Percentiles rank a stretch among this genome's conserved stretches.
Conservation (phyloP, 2,113 vertebrate genomes). For the Circaetus gallicus region DNA sequence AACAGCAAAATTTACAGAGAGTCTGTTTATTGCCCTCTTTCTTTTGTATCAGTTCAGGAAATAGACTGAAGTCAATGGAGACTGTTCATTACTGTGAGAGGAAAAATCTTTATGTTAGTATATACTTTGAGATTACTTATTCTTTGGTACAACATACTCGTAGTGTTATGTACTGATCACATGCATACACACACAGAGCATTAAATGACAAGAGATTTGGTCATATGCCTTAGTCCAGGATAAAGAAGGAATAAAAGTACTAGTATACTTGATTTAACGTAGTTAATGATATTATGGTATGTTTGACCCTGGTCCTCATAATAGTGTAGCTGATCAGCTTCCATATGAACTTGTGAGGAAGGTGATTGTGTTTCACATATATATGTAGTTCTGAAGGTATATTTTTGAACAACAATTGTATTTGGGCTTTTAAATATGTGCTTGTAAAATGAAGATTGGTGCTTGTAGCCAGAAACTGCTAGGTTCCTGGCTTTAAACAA, state of each 20-base stretch:
- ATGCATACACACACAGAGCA: background rate
- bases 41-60: background rate
- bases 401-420: background rate
- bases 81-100: background rate
- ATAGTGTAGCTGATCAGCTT: background rate
- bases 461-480: background rate
- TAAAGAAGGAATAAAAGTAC: background rate
- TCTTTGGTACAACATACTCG: background rate
- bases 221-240: background rate
- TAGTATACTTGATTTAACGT: background rate
- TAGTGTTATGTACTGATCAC: background rate
- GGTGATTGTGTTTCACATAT: background rate
- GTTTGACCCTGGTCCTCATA: background rate
- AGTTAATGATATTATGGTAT: background rate
- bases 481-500: background rate
- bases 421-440: background rate
- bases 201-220: background rate
- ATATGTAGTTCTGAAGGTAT: background rate
- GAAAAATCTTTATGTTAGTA: background rate
- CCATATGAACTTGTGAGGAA: background rate
- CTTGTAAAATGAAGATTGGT: background rate
- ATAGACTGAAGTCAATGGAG: background rate
- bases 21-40: background rate
- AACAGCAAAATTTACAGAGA: background rate
- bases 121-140: background rate